A percentile compares a stretch with the other conserved stretches of the same genome.
These are phyloP conservation scores for Capreolus pygargus DNA, from an alignment of 2,113 vertebrate genomes.

Conservation along the genomic window DNA sequence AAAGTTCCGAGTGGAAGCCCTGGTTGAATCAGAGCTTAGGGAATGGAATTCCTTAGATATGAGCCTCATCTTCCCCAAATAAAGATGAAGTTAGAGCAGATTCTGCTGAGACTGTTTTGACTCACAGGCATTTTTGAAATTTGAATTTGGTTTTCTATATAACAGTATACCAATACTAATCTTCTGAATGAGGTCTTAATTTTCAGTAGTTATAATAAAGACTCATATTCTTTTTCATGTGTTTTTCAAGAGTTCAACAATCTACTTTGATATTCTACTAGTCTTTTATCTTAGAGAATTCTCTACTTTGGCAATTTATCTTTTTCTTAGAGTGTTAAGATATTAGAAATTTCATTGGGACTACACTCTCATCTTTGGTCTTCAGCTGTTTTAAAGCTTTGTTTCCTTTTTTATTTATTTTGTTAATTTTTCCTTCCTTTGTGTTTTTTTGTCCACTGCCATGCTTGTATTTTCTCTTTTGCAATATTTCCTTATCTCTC, in stretches of 20 bases:
- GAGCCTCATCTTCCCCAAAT: neutral
- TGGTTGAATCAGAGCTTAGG: neutral
- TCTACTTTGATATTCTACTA: neutral
- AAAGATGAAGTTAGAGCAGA: neutral
- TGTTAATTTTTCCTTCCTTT: neutral
- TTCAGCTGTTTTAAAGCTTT: neutral
- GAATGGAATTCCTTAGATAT: neutral
- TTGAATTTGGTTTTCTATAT: neutral
- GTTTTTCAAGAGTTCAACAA: slow-evolving; percentile 13
- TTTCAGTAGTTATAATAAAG: slow-evolving; percentile 1
- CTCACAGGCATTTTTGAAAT: neutral
- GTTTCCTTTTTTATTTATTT: neutral
- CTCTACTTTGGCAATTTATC: neutral
- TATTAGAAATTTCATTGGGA: neutral
- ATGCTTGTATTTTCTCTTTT: slow-evolving; percentile 1
- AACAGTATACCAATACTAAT: neutral
- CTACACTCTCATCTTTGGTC: neutral
- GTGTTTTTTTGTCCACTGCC: neutral
- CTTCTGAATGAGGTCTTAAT: slow-evolving; percentile 1
- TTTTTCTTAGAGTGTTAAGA: neutral
- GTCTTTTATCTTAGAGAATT: slow-evolving; percentile 27
- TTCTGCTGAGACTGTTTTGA: neutral
- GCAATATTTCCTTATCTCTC: neutral
- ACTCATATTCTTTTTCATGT: neutral
- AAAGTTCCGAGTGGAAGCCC: neutral